These are phyloP conservation scores for Bedellia somnulentella DNA, from an alignment of 2,888 invertebrate genomes.

Conservation along the genomic window DNA sequence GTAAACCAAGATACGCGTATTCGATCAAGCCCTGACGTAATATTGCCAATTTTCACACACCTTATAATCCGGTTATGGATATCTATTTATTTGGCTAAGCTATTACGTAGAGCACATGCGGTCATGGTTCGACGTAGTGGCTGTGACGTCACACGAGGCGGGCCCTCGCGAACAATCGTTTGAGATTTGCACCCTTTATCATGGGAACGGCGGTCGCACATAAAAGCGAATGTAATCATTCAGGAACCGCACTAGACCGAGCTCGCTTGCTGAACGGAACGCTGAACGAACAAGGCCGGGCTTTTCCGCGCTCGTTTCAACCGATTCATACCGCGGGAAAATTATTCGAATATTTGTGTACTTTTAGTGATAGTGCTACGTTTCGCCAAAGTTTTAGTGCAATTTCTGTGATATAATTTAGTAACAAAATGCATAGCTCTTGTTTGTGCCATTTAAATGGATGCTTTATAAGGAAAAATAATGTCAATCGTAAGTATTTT, in stretches of 20 bases:
- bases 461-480: constrained; percentile 22
- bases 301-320: too few species aligned
- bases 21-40: too few species aligned
- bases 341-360: too few species aligned
- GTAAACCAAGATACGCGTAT: too few species aligned
- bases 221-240: constrained; percentile 54
- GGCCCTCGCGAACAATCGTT: constrained; percentile 48
- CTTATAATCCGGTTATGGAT: constrained; percentile 40
- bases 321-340: too few species aligned
- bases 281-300: background rate
- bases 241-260: constrained; percentile 52
- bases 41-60: constrained; percentile 15
- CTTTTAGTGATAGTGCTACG: constrained; percentile 31
- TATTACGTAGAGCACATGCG: background rate
- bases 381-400: background rate
- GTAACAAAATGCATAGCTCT: constrained; percentile 11
- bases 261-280: constrained; percentile 18
- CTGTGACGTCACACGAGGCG: constrained; percentile 48
- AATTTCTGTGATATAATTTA: constrained; percentile 17
- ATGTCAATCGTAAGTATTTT: constrained; percentile 1
- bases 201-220: constrained; percentile 44
- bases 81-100: constrained; percentile 50
- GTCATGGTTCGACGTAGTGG: constrained; percentile 21
- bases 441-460: constrained; percentile 14
- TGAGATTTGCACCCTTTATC: constrained; percentile 48